Evolutionary conservation across 2,888 invertebrate species (phyloP).

Genomic region (Adineta ricciae): DNA sequence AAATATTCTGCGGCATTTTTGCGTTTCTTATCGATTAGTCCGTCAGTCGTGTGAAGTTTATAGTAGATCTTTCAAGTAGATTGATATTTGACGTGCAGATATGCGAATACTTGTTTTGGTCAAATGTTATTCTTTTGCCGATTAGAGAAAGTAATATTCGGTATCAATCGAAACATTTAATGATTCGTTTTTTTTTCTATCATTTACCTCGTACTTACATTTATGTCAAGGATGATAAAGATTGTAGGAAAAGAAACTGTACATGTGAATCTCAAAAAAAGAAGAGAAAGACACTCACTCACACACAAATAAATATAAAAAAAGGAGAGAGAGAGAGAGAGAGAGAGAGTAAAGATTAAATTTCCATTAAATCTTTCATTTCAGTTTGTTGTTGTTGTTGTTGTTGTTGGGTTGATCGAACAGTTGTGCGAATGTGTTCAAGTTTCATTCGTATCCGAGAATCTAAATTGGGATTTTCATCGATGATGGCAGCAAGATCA

Average conservation of each 20-base stretch:
- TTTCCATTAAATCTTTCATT: neutral
- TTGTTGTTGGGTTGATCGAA: neutral
- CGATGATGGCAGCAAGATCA: neutral
- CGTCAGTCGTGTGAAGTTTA: no score
- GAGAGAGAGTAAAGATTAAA: neutral
- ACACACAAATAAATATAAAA: neutral
- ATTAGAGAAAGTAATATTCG: no score
- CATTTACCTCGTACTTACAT: neutral
- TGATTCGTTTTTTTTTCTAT: neutral
- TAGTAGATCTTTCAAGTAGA: no score
- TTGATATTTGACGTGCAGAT: no score
- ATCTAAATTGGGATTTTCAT: neutral
- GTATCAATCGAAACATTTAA: no score
- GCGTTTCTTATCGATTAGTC: no score
- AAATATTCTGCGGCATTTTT: no score
- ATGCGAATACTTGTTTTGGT: no score
- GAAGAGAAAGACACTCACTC: neutral
- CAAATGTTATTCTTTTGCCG: no score
- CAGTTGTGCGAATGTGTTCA: neutral
- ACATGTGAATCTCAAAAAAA: neutral
- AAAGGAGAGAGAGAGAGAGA: neutral
- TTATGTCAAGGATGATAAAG: neutral
- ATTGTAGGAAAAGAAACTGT: neutral
- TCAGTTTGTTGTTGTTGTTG: neutral
- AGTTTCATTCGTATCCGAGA: neutral